phyloP scores from a whole-genome alignment of 2,113 vertebrate species.

The Macaca nemestrina region DNA sequence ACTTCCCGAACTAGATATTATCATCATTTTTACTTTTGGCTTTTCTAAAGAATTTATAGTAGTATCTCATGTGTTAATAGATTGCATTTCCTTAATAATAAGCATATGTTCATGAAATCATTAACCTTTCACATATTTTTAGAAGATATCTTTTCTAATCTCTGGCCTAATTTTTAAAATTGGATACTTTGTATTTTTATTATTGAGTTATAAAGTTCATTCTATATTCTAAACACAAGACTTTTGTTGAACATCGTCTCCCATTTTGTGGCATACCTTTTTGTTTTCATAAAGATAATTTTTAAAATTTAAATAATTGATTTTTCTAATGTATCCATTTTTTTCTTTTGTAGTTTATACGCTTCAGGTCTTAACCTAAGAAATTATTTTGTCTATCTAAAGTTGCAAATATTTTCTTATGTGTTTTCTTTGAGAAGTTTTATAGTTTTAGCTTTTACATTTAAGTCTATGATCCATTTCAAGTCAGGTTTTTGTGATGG shows the following conservation, averaged over 20 bases:
- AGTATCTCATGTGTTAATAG: not conserved
- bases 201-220: not conserved
- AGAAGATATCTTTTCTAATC: not conserved
- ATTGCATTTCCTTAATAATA: not conserved
- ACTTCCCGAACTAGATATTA: not conserved
- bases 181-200: not conserved
- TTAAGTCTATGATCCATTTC: not conserved
- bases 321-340: not conserved
- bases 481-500: not conserved
- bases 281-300: not conserved
- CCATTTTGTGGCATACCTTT: not conserved
- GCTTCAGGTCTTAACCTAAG: not conserved
- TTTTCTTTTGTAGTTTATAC: not conserved
- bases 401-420: not conserved
- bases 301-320: not conserved
- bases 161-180: not conserved
- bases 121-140: not conserved
- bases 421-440: not conserved
- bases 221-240: not conserved
- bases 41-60: not conserved
- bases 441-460: not conserved
- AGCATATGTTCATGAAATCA: not conserved
- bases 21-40: not conserved
- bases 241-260: not conserved
- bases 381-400: not conserved